A percentile compares a stretch with the other conserved stretches of the same genome.
Evolutionary conservation across 2,113 vertebrate genomes (phyloP).

Genomic region (Platichthys flesus): DNA sequence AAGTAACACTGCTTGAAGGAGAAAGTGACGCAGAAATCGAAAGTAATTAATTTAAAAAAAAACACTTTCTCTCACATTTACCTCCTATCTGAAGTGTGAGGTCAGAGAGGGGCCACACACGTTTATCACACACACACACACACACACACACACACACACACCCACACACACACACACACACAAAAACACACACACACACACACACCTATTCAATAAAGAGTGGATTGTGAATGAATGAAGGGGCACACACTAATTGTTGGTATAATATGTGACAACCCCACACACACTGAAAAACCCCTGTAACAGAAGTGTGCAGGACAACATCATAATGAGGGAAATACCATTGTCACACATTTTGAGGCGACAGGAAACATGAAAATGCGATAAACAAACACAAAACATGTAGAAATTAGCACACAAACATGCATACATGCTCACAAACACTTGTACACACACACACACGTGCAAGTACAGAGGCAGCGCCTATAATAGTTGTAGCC

Average conservation of each 20-base stretch:
- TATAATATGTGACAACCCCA: background rate
- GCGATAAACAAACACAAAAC: conserved; percentile 21
- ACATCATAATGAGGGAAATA: background rate
- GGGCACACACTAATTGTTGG: background rate
- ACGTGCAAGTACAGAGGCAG: background rate
- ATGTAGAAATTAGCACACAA: background rate
- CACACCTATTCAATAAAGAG: background rate
- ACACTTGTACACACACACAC: background rate
- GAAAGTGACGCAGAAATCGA: background rate
- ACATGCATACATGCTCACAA: background rate
- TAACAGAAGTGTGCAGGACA: background rate
- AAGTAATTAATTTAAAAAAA: background rate
- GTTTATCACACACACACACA: background rate
- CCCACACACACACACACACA: background rate
- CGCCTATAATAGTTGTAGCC: conserved; percentile 34
- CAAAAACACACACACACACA: background rate
- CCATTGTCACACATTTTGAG: conserved; percentile 1
- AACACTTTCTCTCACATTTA: background rate
- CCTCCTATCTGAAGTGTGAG: conserved; percentile 1
- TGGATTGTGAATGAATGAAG: conserved; percentile 16
- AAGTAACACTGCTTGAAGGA: background rate
- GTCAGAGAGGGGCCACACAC: background rate
- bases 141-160: background rate
- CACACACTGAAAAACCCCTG: too few relatives aligned
- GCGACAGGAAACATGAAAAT: background rate